Evolutionary conservation across 2,888 invertebrate genomes (phyloP), one percentile per base, ranked within the genome.

Genomic region (Unio delphinus): DNA sequence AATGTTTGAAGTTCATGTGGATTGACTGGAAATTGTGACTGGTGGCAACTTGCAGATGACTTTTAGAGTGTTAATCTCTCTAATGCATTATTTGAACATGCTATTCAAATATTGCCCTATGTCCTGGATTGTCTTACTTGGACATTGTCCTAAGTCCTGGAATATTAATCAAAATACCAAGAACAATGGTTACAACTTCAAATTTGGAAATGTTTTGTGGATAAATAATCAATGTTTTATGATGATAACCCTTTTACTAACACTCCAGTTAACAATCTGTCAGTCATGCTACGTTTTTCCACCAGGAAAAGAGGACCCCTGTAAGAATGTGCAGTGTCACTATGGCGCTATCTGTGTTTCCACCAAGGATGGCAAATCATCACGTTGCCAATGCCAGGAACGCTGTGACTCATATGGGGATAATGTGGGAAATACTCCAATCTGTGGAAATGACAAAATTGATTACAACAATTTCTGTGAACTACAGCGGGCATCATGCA

Each of bases 391-490:
- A 88, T 96, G 96, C 87, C 93, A 94, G 61, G 92, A 93, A 69
- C 93, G 93, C 74, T 96, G 96, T 88, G 94, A 95, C 68, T 94
- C 93, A 89, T 95, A 94, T 90, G 95, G 95, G 7, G 95, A 96
- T 91, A 95, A 94, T 91, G 93, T 94, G 79, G 94, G 94, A 72
- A 94, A 95, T 56, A 91, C 93, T 68, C 94, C 95, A 1, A 93
- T 96, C 63, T 96, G 96, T 90, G 95, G 89, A 92, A 93, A 86
- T 86, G 90, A 91, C 73, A 91, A 91, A 18, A 80, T 80, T 28
- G 90, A 91, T 75, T 91, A 91, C 80, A 74, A 83, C n/a, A 89
- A 88, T 72, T 77, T 83, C 61, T 91, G 91, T 80, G 90, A 91
- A 83, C 80, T 90, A 74, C 72, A 84, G 69, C 82, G 85, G 73